A percentile compares a stretch with the other conserved stretches of the same genome.
Evolutionary conservation across 1,140 invertebrate species (phyloP).

Genomic region (Dendrolimus kikuchii): DNA sequence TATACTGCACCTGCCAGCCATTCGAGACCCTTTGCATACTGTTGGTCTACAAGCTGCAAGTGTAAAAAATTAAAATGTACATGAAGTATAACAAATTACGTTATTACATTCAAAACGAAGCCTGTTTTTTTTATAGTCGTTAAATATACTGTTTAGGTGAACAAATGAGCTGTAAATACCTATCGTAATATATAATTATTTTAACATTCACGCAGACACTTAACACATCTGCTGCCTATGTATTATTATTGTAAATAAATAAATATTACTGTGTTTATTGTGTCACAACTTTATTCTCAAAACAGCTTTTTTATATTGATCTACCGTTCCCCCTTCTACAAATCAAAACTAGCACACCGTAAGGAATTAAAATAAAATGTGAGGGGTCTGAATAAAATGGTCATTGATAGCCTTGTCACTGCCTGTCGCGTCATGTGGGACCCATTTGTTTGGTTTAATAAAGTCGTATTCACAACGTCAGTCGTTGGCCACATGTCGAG

Average conservation of each 20-base stretch:
- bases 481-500: constrained; percentile 38
- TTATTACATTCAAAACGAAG: no score
- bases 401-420: constrained; percentile 49
- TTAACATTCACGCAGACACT: no score
- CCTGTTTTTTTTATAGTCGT: no score
- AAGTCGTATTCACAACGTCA: constrained; percentile 34
- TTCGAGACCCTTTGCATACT: no score
- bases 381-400: constrained; percentile 30
- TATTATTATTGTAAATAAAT: constrained; percentile 59
- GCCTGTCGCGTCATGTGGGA: constrained; percentile 52
- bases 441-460: constrained; percentile 64
- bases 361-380: not conserved
- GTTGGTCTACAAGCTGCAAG: no score
- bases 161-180: no score
- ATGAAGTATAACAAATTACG: no score
- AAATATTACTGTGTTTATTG: constrained; percentile 59
- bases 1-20: no score
- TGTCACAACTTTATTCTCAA: constrained; percentile 48
- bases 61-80: no score
- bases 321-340: constrained; percentile 11
- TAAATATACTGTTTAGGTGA: no score
- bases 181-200: no score
- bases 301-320: constrained; percentile 19
- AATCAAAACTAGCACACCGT: not conserved
- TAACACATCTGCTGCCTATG: constrained; percentile 49